A percentile compares a stretch with the other conserved stretches of the same genome.
These are phyloP conservation scores for Cryptocheilus praepositus DNA, from an alignment of 2,888 invertebrate species.

Conservation along the genomic window DNA sequence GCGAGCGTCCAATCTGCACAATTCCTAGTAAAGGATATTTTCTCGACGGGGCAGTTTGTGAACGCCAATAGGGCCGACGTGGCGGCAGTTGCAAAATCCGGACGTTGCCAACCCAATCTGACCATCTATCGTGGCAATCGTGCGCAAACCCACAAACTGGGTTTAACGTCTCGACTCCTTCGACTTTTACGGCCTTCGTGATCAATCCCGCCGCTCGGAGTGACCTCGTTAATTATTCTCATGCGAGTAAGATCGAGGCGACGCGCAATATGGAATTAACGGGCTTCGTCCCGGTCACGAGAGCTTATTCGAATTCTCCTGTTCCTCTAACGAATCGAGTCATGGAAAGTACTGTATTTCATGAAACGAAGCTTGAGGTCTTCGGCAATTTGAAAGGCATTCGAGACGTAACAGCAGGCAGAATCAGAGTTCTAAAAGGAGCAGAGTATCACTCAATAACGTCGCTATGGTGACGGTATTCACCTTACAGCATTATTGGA, in stretches of 20 bases:
- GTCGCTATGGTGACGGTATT: too few relatives aligned
- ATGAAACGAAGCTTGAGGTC: too few relatives aligned
- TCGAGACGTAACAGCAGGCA: too few relatives aligned
- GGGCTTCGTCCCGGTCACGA: slow-evolving; percentile 22
- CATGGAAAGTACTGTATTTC: too few relatives aligned
- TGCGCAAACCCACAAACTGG: slow-evolving; percentile 30
- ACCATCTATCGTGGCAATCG: slow-evolving; percentile 31
- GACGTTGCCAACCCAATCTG: slow-evolving; percentile 31
- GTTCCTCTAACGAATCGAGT: background rate
- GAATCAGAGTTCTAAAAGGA: too few relatives aligned
- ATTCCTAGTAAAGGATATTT: too few relatives aligned
- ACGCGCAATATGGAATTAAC: slow-evolving; percentile 21
- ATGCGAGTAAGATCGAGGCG: slow-evolving; percentile 30
- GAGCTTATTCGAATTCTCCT: slow-evolving; percentile 22
- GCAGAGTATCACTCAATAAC: too few relatives aligned
- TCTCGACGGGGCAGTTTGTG: too few relatives aligned
- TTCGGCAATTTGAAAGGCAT: too few relatives aligned
- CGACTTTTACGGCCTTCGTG: slow-evolving; percentile 37
- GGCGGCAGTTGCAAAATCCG: slow-evolving; percentile 32
- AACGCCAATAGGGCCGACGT: background rate
- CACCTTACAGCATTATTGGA: too few relatives aligned
- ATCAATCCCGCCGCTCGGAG: slow-evolving; percentile 24
- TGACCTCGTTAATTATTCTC: slow-evolving; percentile 47
- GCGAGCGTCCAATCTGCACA: too few relatives aligned
- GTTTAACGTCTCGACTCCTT: slow-evolving; percentile 36